Base-by-base conservation (phyloP, 2,113 vertebrate species). In the Petaurus breviceps region DNA sequence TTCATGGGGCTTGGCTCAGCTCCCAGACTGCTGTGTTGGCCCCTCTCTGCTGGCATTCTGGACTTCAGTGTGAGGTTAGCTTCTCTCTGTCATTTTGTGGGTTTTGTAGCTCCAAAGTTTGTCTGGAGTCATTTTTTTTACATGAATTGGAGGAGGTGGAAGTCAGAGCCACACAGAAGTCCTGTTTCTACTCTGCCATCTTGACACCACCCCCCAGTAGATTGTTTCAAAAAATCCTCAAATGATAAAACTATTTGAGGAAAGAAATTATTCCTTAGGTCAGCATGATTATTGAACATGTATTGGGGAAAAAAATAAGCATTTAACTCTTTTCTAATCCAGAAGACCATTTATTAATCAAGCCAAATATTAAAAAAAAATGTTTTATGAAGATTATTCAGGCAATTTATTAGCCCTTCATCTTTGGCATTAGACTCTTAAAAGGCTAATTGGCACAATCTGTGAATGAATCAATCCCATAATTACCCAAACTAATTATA, bases 371-470 rank as follows among this genome's bases (percentile, higher is more conserved):
- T 77, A 43, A 93, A 96, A 97, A 97, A 92, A 97, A 97, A 97
- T 91, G 90, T 97, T 49, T 31, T 55, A 9, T 90, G 68, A 68
- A 97, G 95, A 97, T 96, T 94, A 98, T 90, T 94, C 94, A 97
- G 90, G 91, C 47, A 95, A 97, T 97, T 96, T 96, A 97, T 97
- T 95, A 97, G 91, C 68, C 92, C 91, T 96, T 96, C 91, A 96
- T 89, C 57, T 95, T 91, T 97, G 90, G 52, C 95, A 96, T 97
- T 52, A 95, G 95, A 95, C 96, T 96, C 91, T 92, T 97, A 93
- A 98, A 97, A 97, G 94, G 97, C 96, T 98, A 98, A 98, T 97
- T 97, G 96, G 93, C 96, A 52, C 96, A 97, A 97, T 97, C 94
- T 97, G 97, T 95, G 95, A 97, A 96, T 95, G 90, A 96, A 97